Evolutionary conservation across 2,113 vertebrate species (phyloP).

Genomic region (Regulus satrapa): DNA sequence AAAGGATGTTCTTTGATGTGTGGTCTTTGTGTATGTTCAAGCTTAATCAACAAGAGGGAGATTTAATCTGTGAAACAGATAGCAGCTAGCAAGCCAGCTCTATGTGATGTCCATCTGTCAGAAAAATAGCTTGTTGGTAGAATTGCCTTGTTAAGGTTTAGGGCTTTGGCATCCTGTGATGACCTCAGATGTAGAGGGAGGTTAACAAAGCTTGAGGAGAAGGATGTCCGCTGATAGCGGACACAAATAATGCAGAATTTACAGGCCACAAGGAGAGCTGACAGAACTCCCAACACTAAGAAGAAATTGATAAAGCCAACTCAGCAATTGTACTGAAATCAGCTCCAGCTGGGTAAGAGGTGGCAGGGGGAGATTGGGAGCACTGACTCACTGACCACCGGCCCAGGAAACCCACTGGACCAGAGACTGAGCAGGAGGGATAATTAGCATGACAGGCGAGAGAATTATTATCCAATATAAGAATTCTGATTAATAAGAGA

Average conservation of each 20-base stretch:
- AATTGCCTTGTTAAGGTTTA: neutral
- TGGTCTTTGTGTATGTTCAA: neutral
- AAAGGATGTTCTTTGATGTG: neutral
- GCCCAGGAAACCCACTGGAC: neutral
- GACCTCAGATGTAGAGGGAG: neutral
- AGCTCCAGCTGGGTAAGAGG: neutral
- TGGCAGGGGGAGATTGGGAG: too few relatives aligned
- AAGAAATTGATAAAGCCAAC: neutral
- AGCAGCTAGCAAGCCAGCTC: neutral
- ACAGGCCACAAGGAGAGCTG: neutral
- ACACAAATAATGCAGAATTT: neutral
- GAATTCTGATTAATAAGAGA: neutral
- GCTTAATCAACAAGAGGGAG: neutral
- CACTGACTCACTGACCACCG: neutral
- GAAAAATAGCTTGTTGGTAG: neutral
- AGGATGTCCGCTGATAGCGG: neutral
- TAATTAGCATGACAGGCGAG: accelerated
- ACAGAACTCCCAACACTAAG: neutral
- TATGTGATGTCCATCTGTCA: neutral
- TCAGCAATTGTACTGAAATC: neutral
- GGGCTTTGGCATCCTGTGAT: neutral
- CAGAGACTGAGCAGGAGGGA: too few relatives aligned
- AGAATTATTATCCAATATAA: neutral
- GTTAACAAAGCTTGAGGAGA: neutral
- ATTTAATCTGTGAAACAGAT: neutral